A percentile compares a stretch with the other conserved stretches of the same genome.
phyloP scores from a whole-genome alignment of 2,113 vertebrate genomes.

The Pipa parva region DNA sequence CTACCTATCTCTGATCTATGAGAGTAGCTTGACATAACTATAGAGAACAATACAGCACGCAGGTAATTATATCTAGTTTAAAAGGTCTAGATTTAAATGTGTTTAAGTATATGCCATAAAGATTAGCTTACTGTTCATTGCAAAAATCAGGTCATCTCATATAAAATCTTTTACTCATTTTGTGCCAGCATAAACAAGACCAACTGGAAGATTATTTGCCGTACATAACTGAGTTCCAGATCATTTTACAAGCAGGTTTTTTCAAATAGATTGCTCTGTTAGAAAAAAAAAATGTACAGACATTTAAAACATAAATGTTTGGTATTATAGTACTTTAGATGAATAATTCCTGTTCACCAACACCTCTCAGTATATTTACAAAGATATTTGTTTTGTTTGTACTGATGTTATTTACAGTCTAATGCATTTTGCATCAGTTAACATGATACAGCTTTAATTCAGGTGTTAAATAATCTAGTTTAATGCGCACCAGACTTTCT shows the following conservation, averaged over 20 bases:
- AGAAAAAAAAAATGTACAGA: not conserved
- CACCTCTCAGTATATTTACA: no score
- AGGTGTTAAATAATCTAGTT: no score
- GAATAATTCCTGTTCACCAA: no score
- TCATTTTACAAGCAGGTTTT: not conserved
- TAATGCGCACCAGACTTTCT: no score
- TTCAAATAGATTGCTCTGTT: not conserved
- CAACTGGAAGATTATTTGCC: conserved; percentile 35
- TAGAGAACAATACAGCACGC: not conserved
- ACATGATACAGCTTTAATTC: no score
- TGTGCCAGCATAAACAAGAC: conserved; percentile 31
- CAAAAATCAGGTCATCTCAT: conserved; percentile 17
- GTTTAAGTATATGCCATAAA: not conserved
- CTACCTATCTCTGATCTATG: not conserved
- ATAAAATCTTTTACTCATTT: conserved; percentile 24
- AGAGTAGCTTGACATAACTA: conserved; percentile 1
- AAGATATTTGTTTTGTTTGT: no score
- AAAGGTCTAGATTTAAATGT: not conserved
- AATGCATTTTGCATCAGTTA: no score
- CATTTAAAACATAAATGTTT: not conserved
- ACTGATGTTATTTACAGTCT: not conserved
- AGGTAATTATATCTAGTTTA: conserved; percentile 32
- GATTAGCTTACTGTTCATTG: not conserved
- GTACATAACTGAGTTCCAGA: conserved; percentile 27
- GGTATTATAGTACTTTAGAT: no score